Evolutionary conservation across 2,888 invertebrate genomes (phyloP).

Genomic region (Erebia palarica): DNA sequence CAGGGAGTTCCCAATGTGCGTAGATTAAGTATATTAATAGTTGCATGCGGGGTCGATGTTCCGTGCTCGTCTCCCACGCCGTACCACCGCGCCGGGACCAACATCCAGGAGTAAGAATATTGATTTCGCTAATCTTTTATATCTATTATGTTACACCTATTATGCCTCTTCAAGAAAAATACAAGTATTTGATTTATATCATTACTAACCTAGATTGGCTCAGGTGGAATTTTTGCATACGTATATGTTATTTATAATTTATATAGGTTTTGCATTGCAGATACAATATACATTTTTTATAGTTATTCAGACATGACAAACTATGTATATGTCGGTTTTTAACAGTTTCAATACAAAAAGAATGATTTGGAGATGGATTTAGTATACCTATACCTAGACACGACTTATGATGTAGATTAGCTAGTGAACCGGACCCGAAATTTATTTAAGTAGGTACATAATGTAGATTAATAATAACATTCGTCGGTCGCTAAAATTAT

Average conservation of each 20-base stretch:
- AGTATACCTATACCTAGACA: too few species aligned
- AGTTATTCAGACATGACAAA: too few species aligned
- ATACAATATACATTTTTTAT: too few species aligned
- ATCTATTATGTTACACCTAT: background rate
- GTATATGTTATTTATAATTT: too few species aligned
- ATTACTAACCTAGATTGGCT: too few species aligned
- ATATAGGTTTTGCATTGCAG: too few species aligned
- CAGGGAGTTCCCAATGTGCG: slow-evolving; percentile 54
- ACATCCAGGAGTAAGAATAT: slow-evolving; percentile 54
- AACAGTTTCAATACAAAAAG: too few species aligned
- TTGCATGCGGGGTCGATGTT: slow-evolving; percentile 75
- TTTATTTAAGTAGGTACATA: background rate
- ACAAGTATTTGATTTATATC: too few species aligned
- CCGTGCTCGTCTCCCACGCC: slow-evolving; percentile 72
- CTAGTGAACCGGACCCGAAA: slow-evolving; percentile 18
- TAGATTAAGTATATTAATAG: slow-evolving; percentile 78
- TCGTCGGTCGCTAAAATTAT: slow-evolving; percentile 12
- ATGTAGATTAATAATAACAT: slow-evolving; percentile 5
- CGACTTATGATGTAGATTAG: background rate
- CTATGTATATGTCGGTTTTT: too few species aligned
- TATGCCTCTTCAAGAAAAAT: too few species aligned
- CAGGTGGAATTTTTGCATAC: too few species aligned
- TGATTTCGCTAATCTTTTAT: slow-evolving; percentile 34
- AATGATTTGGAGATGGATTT: too few species aligned
- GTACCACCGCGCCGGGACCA: slow-evolving; percentile 49